Conservation (phyloP, 2,113 vertebrate species). For the Gobiocypris rarus region DNA sequence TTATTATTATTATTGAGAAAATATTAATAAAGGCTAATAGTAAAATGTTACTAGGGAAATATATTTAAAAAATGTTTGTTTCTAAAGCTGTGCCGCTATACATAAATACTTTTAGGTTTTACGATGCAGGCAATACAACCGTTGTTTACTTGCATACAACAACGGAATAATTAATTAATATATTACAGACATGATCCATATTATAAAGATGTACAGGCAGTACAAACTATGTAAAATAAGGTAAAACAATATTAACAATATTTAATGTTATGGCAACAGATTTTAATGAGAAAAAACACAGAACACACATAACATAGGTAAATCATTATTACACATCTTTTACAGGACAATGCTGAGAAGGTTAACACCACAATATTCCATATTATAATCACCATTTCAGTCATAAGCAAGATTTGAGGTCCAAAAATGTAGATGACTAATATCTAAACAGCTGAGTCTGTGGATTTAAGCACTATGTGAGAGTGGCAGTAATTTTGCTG, state of each 20-base stretch:
- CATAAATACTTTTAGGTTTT: too few species aligned
- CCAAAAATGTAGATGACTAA: neutral
- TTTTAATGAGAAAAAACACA: slow-evolving; percentile 6
- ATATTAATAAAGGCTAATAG: too few species aligned
- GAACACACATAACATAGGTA: neutral
- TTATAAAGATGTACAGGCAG: neutral
- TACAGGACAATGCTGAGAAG: neutral
- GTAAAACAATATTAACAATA: neutral
- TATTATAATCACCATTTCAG: neutral
- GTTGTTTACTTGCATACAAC: too few species aligned
- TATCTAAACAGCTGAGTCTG: neutral
- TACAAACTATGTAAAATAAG: neutral
- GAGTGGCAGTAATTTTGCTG: neutral
- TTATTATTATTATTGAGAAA: too few species aligned
- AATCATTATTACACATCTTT: neutral
- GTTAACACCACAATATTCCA: neutral
- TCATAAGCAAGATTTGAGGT: neutral
- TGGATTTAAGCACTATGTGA: neutral
- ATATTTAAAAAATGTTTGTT: too few species aligned
- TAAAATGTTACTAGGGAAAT: too few species aligned
- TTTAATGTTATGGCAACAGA: slow-evolving; percentile 6
- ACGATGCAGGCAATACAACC: too few species aligned
- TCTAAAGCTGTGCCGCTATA: too few species aligned
- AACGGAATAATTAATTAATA: too few species aligned
- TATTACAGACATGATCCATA: neutral